Conservation (phyloP, 1,140 invertebrate species). For the Hirudo medicinalis region DNA sequence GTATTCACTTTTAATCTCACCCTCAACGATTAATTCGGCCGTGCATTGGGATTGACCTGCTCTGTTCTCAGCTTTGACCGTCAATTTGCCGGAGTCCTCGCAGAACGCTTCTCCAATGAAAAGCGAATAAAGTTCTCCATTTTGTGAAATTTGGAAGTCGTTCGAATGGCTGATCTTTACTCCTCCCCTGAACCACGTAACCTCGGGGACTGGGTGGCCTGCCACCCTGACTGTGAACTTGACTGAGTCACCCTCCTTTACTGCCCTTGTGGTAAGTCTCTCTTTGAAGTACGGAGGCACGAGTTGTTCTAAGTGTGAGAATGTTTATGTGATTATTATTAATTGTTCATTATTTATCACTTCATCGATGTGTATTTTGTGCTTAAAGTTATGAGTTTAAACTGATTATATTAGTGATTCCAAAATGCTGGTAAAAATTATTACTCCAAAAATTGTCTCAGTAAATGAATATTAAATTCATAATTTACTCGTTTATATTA, state of each 20-base stretch:
- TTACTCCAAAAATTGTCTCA: no score
- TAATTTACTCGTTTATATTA: no score
- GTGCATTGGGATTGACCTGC: constrained; percentile 36
- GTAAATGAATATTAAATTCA: no score
- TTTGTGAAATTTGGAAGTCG: constrained; percentile 41
- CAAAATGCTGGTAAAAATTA: no score
- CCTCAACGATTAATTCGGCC: constrained; percentile 36
- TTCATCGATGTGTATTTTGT: no score
- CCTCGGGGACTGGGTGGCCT: constrained; percentile 42
- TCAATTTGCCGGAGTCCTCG: constrained; percentile 52
- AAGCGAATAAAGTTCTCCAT: constrained; percentile 38
- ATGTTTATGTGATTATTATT: no score
- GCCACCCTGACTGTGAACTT: constrained; percentile 41
- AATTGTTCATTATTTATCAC: no score
- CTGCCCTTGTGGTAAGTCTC: constrained; percentile 36
- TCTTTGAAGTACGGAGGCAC: constrained; percentile 42
- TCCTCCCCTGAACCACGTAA: constrained; percentile 45
- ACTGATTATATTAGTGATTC: no score
- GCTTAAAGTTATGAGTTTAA: no score
- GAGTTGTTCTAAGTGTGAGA: not conserved
- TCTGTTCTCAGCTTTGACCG: constrained; percentile 39
- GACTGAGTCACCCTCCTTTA: constrained; percentile 40
- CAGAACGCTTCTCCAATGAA: constrained; percentile 40
- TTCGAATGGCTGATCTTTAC: constrained; percentile 35
- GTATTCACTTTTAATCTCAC: constrained; percentile 25